Percentiles rank a stretch among this genome's conserved stretches.
phyloP scores from a whole-genome alignment of 1,140 invertebrate species.

The Arion vulgaris region DNA sequence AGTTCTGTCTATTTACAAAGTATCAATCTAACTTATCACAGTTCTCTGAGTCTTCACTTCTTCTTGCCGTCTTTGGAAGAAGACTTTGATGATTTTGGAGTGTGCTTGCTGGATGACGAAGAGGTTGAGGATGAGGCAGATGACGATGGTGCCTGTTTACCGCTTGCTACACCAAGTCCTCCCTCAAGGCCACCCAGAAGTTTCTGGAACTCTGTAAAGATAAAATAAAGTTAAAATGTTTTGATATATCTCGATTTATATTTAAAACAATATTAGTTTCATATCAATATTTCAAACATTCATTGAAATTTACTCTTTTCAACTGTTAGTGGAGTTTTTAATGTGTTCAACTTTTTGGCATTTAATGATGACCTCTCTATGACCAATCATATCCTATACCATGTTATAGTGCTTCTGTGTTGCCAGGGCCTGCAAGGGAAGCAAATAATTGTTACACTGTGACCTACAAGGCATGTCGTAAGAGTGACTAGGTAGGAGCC shows the following conservation, averaged over 20 bases:
- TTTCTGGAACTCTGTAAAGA: conserved; percentile 31
- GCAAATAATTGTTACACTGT: no score
- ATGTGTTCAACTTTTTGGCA: no score
- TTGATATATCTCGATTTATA: not conserved
- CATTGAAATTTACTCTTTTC: no score
- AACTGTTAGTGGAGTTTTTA: no score
- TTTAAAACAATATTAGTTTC: no score
- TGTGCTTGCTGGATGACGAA: conserved; percentile 33
- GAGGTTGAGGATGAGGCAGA: conserved; percentile 33
- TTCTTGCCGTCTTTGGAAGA: conserved; percentile 42
- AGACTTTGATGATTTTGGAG: conserved; percentile 37
- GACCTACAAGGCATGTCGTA: no score
- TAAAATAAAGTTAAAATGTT: not conserved
- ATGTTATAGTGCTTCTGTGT: no score
- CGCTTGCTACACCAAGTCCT: not conserved
- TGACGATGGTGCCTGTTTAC: not conserved
- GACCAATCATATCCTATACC: no score
- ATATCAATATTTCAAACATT: no score
- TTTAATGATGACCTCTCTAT: no score
- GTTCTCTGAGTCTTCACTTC: conserved; percentile 14
- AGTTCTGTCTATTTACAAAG: not conserved
- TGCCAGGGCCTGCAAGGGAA: no score
- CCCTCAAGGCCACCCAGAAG: conserved; percentile 33
- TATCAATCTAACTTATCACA: conserved; percentile 22
- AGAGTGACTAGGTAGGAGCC: no score